Base-by-base conservation (phyloP, 2,113 vertebrate genomes). In the Ailurus styani region DNA sequence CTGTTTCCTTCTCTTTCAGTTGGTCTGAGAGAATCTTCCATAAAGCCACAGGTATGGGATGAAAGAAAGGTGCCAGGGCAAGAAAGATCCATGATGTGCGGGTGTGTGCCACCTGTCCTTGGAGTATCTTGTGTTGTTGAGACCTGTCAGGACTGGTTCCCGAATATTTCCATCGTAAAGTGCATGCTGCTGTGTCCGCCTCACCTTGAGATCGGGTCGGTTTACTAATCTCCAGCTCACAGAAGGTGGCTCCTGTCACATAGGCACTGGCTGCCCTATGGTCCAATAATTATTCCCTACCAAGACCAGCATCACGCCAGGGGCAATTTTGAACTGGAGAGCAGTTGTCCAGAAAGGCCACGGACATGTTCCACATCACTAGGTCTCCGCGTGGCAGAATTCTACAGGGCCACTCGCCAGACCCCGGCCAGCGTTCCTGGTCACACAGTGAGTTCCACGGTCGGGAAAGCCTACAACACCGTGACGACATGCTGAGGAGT, bases 381-480 rank as follows among this genome's bases (percentile, higher is more conserved):
- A 40, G 70, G 86, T 45, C 55, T 82, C 50, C 6, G 29, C 29
- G 20, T 54, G 52, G 31, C 31, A 68, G 62, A 40, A n/a, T 12
- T 18, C 60, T 27, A 0, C 1, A 2, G 4, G 45, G 14, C 6
- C 15, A 9, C 9, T 25, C 9, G 25, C 20, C 5, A 11, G 31
- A 31, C 62, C 40, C 25, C n/a, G 3, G 34, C 29, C 60, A 27
- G 73, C 7, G 21, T 77, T n/a, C 23, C 23, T 3, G 3, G 11
- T 14, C 50, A 8, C 11, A 21, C 0, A 10, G 17, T n/a, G n/a
- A n/a, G n/a, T 13, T 37, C 18, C 0, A 2, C 15, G 7, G 27
- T 12, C 17, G 25, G 27, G 2, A 55, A 25, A 0, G 10, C 27
- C 72, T 52, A 10, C 1, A 3, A 31, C 50, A 50, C 2, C 12